Evolutionary conservation across 2,797 vertebrate species (phyloP), one percentile per base, ranked within the genome.

Genomic region (Botia almorhae): DNA sequence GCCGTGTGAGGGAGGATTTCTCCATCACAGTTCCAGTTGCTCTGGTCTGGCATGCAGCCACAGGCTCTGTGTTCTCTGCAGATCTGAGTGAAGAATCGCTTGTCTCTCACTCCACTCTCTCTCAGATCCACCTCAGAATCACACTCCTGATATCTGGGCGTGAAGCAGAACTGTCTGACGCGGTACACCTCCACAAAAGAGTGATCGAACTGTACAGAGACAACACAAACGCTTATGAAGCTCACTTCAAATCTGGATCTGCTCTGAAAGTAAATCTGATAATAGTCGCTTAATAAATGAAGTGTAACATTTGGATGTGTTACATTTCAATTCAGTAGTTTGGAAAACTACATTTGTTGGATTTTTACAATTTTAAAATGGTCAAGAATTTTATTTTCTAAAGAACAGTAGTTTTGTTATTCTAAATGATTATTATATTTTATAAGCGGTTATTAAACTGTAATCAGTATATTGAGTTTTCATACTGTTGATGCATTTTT

Each of bases 1-100:
- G 94, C 89, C 1, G 94, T 74, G 8, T 94, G 91, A 19, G 93
- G 91, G 82, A 99, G 90, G 70, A 96, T 91, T 91, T 99, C 98
- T 73, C 97, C 98, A 0, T 99, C 98, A 3, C 97, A 98, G 90
- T 92, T 98, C 98, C 98, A 99, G 86, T 91, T 93, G 89, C 97
- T 97, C 68, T 85, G 89, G 76, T 90, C 39, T 33, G 74, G 71
- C 0, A 77, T 21, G 82, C 93, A 94, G 82, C 94, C 92, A 81
- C 94, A 95, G 6, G 89, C 72, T 0, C 92, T 93, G 51, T 90
- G 93, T 43, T 94, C 71, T 0, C 92, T 90, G 89, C 94, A 96
- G 69, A 95, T 90, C 33, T 93, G 93, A 33, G 92, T 90, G 19
- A 95, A 92, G 10, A 84, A 88, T 82, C 88, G 91, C 83, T 93